These are phyloP conservation scores for Actenoides hombroni DNA, from an alignment of 2,113 vertebrate genomes.

Conservation along the genomic window DNA sequence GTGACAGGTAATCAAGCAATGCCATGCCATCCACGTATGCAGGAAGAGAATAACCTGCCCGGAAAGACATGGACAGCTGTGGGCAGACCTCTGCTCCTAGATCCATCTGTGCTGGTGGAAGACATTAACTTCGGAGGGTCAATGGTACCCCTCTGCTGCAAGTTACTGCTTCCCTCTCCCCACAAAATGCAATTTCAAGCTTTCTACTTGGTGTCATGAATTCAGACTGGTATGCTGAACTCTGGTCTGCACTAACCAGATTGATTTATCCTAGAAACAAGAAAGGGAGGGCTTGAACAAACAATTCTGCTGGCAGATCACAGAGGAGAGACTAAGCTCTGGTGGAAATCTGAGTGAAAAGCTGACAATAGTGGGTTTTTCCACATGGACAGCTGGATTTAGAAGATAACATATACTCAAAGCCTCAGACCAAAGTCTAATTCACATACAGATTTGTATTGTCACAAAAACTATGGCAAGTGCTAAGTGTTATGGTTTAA, in stretches of 20 bases:
- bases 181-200: neutral
- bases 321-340: neutral
- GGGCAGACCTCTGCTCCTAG: neutral
- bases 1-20: slow-evolving; percentile 6
- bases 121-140: neutral
- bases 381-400: neutral
- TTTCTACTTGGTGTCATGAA: neutral
- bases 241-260: neutral
- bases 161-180: neutral
- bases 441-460: neutral
- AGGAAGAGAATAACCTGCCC: neutral
- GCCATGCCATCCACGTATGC: neutral
- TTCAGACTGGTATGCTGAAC: neutral
- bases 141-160: neutral
- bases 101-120: neutral
- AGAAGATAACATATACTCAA: neutral
- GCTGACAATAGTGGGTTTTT: neutral
- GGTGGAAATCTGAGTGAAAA: neutral
- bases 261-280: neutral
- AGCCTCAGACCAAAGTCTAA: neutral
- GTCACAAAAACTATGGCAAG: neutral
- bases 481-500: neutral
- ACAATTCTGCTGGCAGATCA: neutral
- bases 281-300: neutral
- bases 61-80: neutral